Conservation (phyloP, 2,888 invertebrate species). For the Cephus spinipes region DNA sequence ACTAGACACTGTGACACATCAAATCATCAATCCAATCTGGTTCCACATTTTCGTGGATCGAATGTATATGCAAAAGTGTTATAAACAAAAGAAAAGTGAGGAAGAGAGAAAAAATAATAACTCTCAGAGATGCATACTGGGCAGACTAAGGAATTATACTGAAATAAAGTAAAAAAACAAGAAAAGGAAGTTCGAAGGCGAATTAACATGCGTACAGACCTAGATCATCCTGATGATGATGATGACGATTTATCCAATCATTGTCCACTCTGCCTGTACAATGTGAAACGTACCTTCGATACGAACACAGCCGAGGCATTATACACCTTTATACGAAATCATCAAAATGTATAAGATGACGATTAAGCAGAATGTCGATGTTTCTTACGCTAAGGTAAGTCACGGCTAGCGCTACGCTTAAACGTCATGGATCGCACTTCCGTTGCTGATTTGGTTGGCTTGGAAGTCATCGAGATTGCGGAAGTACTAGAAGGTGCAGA, state of each 20-base stretch:
- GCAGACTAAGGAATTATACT: neutral
- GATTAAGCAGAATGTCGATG: neutral
- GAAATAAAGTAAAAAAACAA: neutral
- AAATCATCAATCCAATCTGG: neutral
- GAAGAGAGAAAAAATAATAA: neutral
- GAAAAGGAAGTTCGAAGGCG: neutral
- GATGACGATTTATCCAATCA: neutral
- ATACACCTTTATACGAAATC: neutral
- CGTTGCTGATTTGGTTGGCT: slow-evolving; percentile 35
- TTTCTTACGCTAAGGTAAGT: slow-evolving; percentile 42
- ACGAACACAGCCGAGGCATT: neutral
- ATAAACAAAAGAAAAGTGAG: neutral
- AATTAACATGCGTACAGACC: neutral
- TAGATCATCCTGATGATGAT: neutral
- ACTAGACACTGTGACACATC: neutral
- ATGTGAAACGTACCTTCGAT: neutral
- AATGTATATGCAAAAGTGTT: neutral
- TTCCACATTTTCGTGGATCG: neutral
- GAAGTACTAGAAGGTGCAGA: slow-evolving; percentile 32
- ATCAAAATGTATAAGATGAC: neutral
- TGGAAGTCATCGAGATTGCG: slow-evolving; percentile 32
- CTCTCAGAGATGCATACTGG: neutral
- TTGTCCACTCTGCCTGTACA: neutral
- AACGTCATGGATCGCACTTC: slow-evolving; percentile 64
- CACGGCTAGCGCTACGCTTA: slow-evolving; percentile 61